Base-by-base conservation (phyloP, 2,797 vertebrate species). In the Acanthis flammea region DNA sequence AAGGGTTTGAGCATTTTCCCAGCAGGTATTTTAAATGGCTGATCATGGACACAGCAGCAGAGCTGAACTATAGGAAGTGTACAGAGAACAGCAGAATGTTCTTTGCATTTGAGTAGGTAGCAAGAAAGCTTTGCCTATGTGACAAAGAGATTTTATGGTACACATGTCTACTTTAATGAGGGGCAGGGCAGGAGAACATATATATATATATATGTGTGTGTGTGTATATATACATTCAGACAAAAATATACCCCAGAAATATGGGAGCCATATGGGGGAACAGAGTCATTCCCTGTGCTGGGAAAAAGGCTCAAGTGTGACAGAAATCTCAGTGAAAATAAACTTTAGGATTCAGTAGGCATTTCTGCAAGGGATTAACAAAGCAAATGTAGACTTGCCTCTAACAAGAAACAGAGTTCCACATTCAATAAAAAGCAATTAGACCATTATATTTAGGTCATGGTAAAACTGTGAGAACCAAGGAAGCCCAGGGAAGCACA, bases 291-390 rank as follows among this genome's bases (percentile, higher is more conserved):
- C 86, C 25, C 51, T 81, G n/a, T 63, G 27, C 73, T 84, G 73
- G 73, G 35, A 92, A 86, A 94, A 93, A 78, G 57, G 27, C 30
- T 78, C 28, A 80, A 86, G 14, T 93, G 73, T 66, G 76, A 84
- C 70, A 90, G 53, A 91, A 79, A 86, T 73, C 25, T 71, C 47
- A 47, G 35, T 66, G 80, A 92, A 95, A 94, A 88, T 81, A 74
- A 81, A 57, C 66, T 88, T 86, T 21, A 41, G 47, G 63, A 86
- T 92, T 81, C 83, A 70, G 70, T 86, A 95, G 88, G 17, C 21
- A 39, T 30, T 90, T 94, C 85, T 93, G 82, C 54, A 93, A 88
- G 42, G 55, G 44, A 90, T 86, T 92, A 84, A 66, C 2, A 15
- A 73, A 94, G 62, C 70, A 84, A 87, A 66, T 54, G 66, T 60